Base-by-base conservation (phyloP, 2,113 vertebrate genomes). In the Oncorhynchus kisutch region DNA sequence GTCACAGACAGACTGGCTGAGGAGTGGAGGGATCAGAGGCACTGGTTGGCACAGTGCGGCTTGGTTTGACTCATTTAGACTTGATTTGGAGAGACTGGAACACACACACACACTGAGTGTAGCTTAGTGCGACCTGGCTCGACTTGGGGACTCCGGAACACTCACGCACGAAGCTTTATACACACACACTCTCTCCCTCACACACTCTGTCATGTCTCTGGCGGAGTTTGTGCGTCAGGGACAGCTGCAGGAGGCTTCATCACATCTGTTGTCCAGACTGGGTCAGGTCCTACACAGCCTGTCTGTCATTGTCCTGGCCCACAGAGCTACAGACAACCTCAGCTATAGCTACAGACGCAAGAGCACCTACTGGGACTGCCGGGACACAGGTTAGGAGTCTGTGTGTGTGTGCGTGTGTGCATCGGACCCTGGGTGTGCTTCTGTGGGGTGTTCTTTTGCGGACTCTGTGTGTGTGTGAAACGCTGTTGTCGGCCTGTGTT, bases 361-460 rank as follows among this genome's bases (percentile, higher is more conserved):
- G 16, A 69, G 29, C 27, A 54, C 22, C 7, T 16, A 14, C 45
- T 54, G 27, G 27, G 16, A 24, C 11, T 18, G 0, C 75, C 12
- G 79, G 66, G 76, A 59, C 3, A 74, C 69, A 87, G 88, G 88
- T 88, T 16, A 72, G 87, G 27, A 5, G 49, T 25, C 0, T 71
- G 34, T 31, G 70, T 71, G 70, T 71, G 70, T 18, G 70, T 31
- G 5, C 18, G 31, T 49, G 27, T 27, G 27, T 27, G 39, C 8
- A 11, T 27, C 27, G 8, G 24, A 67, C n/a, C 39, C 39, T 45
- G 39, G 39, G 39, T 9, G 39, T 45, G 7, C 9, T 11, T 45
- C 39, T 11, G 39, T 11, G 39, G 8, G 39, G 34, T 39, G 34
- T 39, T 39, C 34, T 39, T 39, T 39, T 39, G 34, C 34, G 25